Conservation (phyloP, 2,113 vertebrate species). For the Varanus komodoensis region DNA sequence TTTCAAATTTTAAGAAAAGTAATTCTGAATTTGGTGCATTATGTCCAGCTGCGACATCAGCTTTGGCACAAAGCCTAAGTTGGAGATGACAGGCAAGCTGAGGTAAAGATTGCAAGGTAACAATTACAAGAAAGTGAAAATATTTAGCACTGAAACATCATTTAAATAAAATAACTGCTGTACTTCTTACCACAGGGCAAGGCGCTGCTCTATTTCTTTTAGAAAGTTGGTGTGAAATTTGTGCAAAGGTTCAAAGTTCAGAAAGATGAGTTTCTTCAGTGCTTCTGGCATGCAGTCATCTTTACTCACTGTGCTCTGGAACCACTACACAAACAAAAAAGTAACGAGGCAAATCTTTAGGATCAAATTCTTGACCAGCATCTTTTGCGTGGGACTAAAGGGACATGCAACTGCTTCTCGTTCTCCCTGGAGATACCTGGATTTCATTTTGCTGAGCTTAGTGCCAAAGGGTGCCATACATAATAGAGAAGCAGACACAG, state of each 20-base stretch:
- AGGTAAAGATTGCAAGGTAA: slow-evolving; percentile 19
- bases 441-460: not conserved
- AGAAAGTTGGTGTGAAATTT: slow-evolving; percentile 96
- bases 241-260: slow-evolving; percentile 94
- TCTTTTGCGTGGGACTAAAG: not conserved
- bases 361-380: not conserved
- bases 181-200: slow-evolving; percentile 91
- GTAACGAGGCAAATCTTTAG: not conserved
- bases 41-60: not conserved
- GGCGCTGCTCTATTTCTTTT: slow-evolving; percentile 95
- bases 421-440: not conserved
- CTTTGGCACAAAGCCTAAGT: not conserved
- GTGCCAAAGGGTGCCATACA: not conserved
- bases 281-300: slow-evolving; percentile 90
- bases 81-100: not conserved
- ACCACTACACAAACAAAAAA: slow-evolving; percentile 79
- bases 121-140: slow-evolving; percentile 13
- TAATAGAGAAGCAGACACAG: not conserved
- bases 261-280: slow-evolving; percentile 87
- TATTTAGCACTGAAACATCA: slow-evolving; percentile 1
- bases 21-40: not conserved
- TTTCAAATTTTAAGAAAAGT: not conserved
- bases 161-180: slow-evolving; percentile 30
- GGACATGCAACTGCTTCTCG: not conserved
- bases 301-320: slow-evolving; percentile 86